Conservation (phyloP, 2,888 invertebrate species). For the Sphinx pinastri region DNA sequence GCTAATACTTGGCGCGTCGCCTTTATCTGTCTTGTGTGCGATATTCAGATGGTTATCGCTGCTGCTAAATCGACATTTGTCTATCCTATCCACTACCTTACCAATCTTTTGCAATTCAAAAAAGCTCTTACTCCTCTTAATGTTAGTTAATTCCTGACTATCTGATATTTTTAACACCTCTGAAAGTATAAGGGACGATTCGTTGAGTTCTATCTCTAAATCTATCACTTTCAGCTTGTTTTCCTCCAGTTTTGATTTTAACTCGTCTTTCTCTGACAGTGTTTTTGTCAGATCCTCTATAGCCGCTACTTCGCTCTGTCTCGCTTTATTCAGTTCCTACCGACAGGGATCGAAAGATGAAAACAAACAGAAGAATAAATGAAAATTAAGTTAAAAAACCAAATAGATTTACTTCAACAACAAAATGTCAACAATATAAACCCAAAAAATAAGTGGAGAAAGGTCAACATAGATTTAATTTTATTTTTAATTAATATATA, state of each 20-base stretch:
- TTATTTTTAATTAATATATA: slow-evolving; percentile 60
- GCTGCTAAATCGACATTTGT: slow-evolving; percentile 77
- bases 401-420: slow-evolving; percentile 68
- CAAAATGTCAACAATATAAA: slow-evolving; percentile 71
- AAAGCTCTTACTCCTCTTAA: slow-evolving; percentile 76
- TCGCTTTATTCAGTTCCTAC: slow-evolving; percentile 73
- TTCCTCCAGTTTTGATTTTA: slow-evolving; percentile 70
- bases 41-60: slow-evolving; percentile 71
- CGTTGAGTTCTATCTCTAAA: slow-evolving; percentile 80
- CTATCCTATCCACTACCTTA: slow-evolving; percentile 84
- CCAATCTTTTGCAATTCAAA: slow-evolving; percentile 82
- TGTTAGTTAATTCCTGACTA: slow-evolving; percentile 61
- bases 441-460: slow-evolving; percentile 69
- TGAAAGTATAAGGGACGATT: slow-evolving; percentile 79
- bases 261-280: slow-evolving; percentile 63
- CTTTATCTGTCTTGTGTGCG: slow-evolving; percentile 53
- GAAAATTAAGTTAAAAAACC: slow-evolving; percentile 57
- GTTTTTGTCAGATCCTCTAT: slow-evolving; percentile 67
- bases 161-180: slow-evolving; percentile 78
- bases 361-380: slow-evolving; percentile 58
- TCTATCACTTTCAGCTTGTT: slow-evolving; percentile 77
- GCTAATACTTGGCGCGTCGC: slow-evolving; percentile 56
- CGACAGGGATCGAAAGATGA: slow-evolving; percentile 64
- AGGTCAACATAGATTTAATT: slow-evolving; percentile 66
- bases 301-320: slow-evolving; percentile 68